Conservation (phyloP, 2,113 vertebrate species). For the Zapus hudsonius region DNA sequence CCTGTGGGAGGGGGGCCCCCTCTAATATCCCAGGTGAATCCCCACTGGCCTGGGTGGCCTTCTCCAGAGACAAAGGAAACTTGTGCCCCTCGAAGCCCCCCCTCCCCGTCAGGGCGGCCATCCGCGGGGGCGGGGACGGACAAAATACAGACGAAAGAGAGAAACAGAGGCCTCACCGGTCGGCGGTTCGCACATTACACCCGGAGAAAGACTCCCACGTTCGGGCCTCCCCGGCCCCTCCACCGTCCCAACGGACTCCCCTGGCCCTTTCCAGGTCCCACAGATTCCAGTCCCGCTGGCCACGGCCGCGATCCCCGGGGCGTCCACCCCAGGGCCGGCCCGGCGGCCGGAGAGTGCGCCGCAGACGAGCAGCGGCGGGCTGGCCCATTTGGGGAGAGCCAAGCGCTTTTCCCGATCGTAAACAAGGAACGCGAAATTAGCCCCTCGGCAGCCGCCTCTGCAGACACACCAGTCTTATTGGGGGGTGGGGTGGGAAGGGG, state of each 20-base stretch:
- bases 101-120: not conserved
- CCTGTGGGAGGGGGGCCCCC: slow-evolving; percentile 28
- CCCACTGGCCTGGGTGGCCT: slow-evolving; percentile 21
- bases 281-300: not conserved
- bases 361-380: slow-evolving; percentile 68
- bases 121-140: slow-evolving; percentile 9
- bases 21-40: slow-evolving; percentile 69
- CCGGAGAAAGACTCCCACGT: slow-evolving; percentile 69
- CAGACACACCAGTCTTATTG: slow-evolving; percentile 68
- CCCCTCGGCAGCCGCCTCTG: slow-evolving; percentile 79
- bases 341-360: slow-evolving; percentile 53
- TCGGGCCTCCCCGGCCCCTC: slow-evolving; percentile 68
- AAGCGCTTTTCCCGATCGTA: slow-evolving; percentile 79
- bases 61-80: slow-evolving; percentile 67
- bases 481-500: slow-evolving; percentile 57
- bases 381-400: slow-evolving; percentile 79
- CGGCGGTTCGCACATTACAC: slow-evolving; percentile 69
- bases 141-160: slow-evolving; percentile 75
- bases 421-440: slow-evolving; percentile 83
- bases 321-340: not conserved
- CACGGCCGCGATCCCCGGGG: not conserved
- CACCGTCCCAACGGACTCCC: slow-evolving; percentile 60
- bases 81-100: not conserved
- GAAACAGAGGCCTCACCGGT: slow-evolving; percentile 80
- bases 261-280: slow-evolving; percentile 56